A percentile compares a stretch with the other conserved stretches of the same genome.
Conservation (phyloP, 2,888 invertebrate species). For the Caenorhabditis afra region DNA sequence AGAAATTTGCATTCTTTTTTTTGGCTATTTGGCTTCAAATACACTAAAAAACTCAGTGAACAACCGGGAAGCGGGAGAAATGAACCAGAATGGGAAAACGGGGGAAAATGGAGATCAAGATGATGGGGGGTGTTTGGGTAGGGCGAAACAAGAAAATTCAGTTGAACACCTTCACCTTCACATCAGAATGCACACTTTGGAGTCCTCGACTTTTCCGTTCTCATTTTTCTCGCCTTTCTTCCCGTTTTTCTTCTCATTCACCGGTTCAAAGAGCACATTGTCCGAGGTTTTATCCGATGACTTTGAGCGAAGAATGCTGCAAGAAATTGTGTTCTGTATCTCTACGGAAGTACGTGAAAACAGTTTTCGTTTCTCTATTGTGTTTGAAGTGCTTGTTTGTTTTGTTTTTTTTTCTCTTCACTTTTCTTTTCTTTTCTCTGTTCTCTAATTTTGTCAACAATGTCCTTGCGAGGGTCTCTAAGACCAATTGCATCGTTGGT, state of each 20-base stretch:
- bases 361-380: conserved; percentile 8
- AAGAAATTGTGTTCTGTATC: conserved; percentile 23
- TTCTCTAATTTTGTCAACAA: conserved; percentile 44
- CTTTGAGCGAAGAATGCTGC: conserved; percentile 54
- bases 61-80: not conserved
- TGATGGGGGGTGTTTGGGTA: too few relatives aligned
- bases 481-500: conserved; percentile 35
- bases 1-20: too few relatives aligned
- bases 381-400: conserved; percentile 49
- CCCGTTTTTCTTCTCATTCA: conserved; percentile 39
- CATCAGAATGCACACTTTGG: conserved; percentile 60
- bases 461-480: conserved; percentile 33
- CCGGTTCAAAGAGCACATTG: conserved; percentile 32
- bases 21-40: too few relatives aligned
- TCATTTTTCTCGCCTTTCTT: conserved; percentile 19
- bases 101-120: not conserved
- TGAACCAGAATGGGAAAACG: not conserved
- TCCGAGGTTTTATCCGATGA: conserved; percentile 48
- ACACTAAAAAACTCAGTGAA: too few relatives aligned
- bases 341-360: conserved; percentile 19
- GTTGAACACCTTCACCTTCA: conserved; percentile 26
- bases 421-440: too few relatives aligned
- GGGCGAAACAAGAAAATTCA: not conserved
- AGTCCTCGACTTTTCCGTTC: conserved; percentile 50
- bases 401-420: too few relatives aligned